phyloP scores from a whole-genome alignment of 1,140 invertebrate species.

The Drosophila kikkawai region DNA sequence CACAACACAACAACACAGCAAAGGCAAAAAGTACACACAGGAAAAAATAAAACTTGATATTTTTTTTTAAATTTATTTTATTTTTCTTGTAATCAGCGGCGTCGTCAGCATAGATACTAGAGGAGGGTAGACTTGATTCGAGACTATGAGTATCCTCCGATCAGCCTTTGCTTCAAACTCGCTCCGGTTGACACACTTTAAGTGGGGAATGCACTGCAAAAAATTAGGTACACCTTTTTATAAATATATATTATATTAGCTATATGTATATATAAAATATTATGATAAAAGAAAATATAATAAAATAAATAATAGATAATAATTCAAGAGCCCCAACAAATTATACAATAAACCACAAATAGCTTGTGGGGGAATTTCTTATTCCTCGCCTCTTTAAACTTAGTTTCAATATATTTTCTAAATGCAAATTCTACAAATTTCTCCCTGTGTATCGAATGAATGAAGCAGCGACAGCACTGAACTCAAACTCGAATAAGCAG shows the following conservation, averaged over 20 bases:
- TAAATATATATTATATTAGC: too few species aligned
- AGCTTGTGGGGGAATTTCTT: not conserved
- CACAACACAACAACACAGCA: conserved; percentile 25
- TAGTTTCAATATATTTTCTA: not conserved
- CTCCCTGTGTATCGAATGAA: conserved; percentile 23
- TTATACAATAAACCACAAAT: not conserved
- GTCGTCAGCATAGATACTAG: conserved; percentile 7
- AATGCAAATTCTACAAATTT: not conserved
- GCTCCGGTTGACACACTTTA: conserved; percentile 46
- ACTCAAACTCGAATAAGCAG: conserved; percentile 63
- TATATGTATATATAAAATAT: too few species aligned
- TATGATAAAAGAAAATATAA: not conserved
- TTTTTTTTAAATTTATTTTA: not conserved
- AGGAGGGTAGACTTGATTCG: conserved; percentile 16
- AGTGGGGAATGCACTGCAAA: not conserved
- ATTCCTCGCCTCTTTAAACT: too few species aligned
- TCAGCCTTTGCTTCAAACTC: conserved; percentile 62
- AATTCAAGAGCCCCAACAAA: not conserved
- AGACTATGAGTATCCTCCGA: conserved; percentile 37
- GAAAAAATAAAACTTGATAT: conserved; percentile 20
- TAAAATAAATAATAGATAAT: not conserved
- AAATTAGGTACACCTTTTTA: not conserved
- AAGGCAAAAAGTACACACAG: conserved; percentile 19
- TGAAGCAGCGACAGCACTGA: conserved; percentile 43
- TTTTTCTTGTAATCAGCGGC: conserved; percentile 66